phyloP scores from a whole-genome alignment of 2,797 vertebrate genomes.

The Schizopygopsis pylzovi region DNA sequence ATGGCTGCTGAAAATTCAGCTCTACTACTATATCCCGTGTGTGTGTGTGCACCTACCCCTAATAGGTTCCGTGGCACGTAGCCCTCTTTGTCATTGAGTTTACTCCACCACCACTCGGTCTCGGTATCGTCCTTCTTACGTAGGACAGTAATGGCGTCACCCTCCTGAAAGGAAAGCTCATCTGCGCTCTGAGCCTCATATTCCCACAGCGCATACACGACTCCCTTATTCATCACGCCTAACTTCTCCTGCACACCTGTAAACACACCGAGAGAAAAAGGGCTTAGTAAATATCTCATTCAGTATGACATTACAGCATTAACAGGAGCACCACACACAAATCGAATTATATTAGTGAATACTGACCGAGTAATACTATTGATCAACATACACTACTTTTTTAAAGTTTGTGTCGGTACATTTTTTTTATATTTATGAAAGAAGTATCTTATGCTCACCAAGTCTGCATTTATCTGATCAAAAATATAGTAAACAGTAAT shows the following conservation, averaged over 20 bases:
- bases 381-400: not conserved
- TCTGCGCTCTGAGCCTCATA: slow-evolving; percentile 91
- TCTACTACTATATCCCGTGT: not conserved
- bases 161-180: slow-evolving; percentile 91
- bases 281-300: not conserved
- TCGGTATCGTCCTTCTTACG: slow-evolving; percentile 91
- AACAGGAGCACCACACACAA: not conserved
- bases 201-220: slow-evolving; percentile 92
- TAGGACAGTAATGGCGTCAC: slow-evolving; percentile 90
- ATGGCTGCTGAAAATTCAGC: not conserved
- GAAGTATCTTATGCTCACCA: not conserved
- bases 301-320: not conserved
- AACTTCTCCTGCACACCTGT: slow-evolving; percentile 97
- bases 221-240: slow-evolving; percentile 97
- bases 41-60: slow-evolving; percentile 76
- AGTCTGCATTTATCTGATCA: not conserved
- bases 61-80: slow-evolving; percentile 94
- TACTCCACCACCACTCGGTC: slow-evolving; percentile 98
- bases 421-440: not conserved
- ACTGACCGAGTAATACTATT: not conserved
- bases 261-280: not conserved
- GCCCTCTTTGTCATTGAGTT: slow-evolving; percentile 92
- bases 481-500: not conserved
- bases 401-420: not conserved
- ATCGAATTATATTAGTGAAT: not conserved